A percentile compares a stretch with the other conserved stretches of the same genome.
phyloP scores from a whole-genome alignment of 2,888 invertebrate genomes.

The Trichopoda pennipes region DNA sequence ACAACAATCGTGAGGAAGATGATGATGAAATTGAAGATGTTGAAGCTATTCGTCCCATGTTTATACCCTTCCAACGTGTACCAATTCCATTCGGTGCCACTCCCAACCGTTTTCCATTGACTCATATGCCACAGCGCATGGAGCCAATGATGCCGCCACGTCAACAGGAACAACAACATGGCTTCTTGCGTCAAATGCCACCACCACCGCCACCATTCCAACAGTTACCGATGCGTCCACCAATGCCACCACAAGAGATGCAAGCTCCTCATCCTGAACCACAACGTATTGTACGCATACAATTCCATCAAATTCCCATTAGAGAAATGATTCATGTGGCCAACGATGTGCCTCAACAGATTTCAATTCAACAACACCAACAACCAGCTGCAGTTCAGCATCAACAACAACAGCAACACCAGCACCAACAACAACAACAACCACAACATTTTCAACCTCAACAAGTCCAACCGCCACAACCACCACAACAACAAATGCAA shows the following conservation, averaged over 20 bases:
- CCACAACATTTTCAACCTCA: conserved; percentile 54
- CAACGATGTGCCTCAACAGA: conserved; percentile 78
- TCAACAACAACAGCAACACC: conserved; percentile 25
- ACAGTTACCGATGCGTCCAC: conserved; percentile 80
- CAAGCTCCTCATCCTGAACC: conserved; percentile 82
- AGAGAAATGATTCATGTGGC: conserved; percentile 79
- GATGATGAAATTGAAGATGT: conserved; percentile 77
- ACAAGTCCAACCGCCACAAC: conserved; percentile 70
- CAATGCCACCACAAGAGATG: conserved; percentile 81
- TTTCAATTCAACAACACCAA: conserved; percentile 73
- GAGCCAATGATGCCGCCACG: conserved; percentile 74
- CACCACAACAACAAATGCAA: conserved; percentile 64
- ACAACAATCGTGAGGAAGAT: conserved; percentile 75
- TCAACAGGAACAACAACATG: conserved; percentile 75
- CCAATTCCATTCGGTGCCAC: conserved; percentile 82
- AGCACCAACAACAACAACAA: conserved; percentile 73
- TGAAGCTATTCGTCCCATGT: conserved; percentile 80
- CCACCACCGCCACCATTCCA: conserved; percentile 80
- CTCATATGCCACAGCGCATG: conserved; percentile 80
- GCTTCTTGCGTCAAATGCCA: conserved; percentile 78
- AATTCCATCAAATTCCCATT: conserved; percentile 82
- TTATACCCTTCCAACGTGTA: conserved; percentile 80
- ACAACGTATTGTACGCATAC: conserved; percentile 79
- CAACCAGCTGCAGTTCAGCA: conserved; percentile 34
- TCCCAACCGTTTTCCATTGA: conserved; percentile 83